phyloP scores from a whole-genome alignment of 2,797 vertebrate species.

The Okamejei kenojei region DNA sequence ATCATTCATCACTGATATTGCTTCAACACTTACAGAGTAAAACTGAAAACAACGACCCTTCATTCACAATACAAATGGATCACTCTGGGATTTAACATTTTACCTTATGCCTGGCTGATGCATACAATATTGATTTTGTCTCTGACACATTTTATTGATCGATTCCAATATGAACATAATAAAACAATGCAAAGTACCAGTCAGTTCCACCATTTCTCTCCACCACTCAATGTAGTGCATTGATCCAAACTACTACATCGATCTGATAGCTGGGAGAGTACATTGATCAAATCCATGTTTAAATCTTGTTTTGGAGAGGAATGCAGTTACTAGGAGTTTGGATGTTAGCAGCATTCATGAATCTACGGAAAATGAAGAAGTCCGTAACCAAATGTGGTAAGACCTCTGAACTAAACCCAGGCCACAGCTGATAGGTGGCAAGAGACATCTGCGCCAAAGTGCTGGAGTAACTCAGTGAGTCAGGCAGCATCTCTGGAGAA shows the following conservation, averaged over 20 bases:
- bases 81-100: not conserved
- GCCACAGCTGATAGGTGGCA: too few relatives aligned
- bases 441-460: too few relatives aligned
- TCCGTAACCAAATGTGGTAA: not conserved
- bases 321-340: not conserved
- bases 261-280: not conserved
- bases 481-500: too few relatives aligned
- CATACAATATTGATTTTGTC: not conserved
- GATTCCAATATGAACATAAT: not conserved
- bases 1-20: not conserved
- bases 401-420: too few relatives aligned
- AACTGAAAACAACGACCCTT: not conserved
- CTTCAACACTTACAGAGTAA: not conserved
- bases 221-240: not conserved
- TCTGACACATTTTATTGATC: not conserved
- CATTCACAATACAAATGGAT: not conserved
- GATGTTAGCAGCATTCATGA: not conserved
- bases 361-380: not conserved
- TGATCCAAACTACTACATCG: not conserved
- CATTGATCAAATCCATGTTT: not conserved
- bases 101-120: not conserved
- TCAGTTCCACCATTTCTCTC: not conserved
- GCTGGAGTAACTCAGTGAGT: too few relatives aligned
- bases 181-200: not conserved
- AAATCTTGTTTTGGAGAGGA: not conserved